Evolutionary conservation across 2,113 vertebrate genomes (phyloP).

Genomic region (human): GRCh38 chr16:12306001-12306500

Average conservation of each 20-base stretch:
- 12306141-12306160: not conserved
- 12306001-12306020: rapidly evolving
- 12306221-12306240: not conserved
- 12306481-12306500: conserved; percentile 37
- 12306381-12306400: no score
- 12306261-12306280: not conserved
- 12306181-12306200: not conserved
- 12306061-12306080: rapidly evolving
- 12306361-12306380: not conserved
- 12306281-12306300: not conserved
- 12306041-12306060: not conserved
- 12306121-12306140: not conserved
- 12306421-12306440: not conserved
- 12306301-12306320: rapidly evolving
- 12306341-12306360: not conserved
- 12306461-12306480: not conserved
- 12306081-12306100: rapidly evolving
- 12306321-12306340: rapidly evolving
- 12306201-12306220: not conserved
- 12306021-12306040: no score
- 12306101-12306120: not conserved
- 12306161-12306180: not conserved
- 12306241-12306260: not conserved
- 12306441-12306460: not conserved
- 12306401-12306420: rapidly evolving